A percentile compares a stretch with the other conserved stretches of the same genome.
These are phyloP conservation scores for Choloepus hoffmanni DNA, from an alignment of 2,113 vertebrate genomes.

Conservation along the genomic window DNA sequence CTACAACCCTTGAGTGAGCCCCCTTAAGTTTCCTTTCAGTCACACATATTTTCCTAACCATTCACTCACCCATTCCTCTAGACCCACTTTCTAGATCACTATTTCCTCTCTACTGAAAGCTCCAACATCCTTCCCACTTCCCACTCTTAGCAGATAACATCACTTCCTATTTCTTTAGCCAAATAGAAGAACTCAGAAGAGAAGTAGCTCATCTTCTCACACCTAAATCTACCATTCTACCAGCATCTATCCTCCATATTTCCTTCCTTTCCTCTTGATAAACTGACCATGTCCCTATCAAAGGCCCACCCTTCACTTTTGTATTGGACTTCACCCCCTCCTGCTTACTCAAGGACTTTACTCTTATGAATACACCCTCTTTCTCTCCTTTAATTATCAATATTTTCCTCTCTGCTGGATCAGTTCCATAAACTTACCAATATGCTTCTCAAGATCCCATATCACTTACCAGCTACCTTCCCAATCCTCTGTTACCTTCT, in stretches of 20 bases:
- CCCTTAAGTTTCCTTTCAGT: neutral
- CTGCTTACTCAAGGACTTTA: neutral
- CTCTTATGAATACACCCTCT: neutral
- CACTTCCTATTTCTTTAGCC: neutral
- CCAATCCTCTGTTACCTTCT: neutral
- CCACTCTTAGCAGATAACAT: neutral
- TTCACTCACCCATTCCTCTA: neutral
- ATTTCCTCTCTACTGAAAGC: too few relatives aligned
- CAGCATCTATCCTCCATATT: neutral
- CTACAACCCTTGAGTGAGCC: neutral
- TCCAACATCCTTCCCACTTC: neutral
- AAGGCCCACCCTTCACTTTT: neutral
- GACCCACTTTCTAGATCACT: neutral
- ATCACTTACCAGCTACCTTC: neutral
- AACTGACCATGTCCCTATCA: neutral
- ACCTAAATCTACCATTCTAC: neutral
- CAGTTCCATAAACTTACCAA: neutral
- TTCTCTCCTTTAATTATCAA: neutral
- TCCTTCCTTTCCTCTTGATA: neutral
- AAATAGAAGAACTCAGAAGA: slow-evolving; percentile 14
- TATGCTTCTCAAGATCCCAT: neutral
- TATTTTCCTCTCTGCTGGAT: neutral
- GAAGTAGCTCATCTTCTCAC: neutral
- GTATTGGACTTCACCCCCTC: neutral
- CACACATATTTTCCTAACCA: neutral